These are phyloP conservation scores for Ptiloglossa arizonensis DNA, from an alignment of 1,140 invertebrate species.

Conservation along the genomic window DNA sequence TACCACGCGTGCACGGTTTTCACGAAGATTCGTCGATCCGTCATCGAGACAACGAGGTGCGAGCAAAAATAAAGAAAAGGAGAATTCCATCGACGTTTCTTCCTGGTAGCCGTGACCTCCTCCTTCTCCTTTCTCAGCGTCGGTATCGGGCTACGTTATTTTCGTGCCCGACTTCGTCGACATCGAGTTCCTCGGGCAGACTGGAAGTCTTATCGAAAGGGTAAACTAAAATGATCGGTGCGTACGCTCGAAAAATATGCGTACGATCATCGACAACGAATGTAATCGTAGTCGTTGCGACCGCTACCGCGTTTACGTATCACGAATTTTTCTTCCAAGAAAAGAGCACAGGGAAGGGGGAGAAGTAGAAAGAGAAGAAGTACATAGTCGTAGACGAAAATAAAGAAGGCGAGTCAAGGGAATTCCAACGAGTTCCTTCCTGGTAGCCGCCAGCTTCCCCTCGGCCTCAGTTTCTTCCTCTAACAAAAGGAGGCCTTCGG, in stretches of 20 bases:
- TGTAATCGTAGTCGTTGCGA: neutral
- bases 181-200: too few species aligned
- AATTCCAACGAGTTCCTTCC: constrained; percentile 72
- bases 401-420: constrained; percentile 44
- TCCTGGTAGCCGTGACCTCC: constrained; percentile 45
- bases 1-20: neutral
- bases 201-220: neutral
- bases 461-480: constrained; percentile 61
- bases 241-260: neutral
- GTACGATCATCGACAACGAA: neutral
- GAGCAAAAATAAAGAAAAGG: constrained; percentile 26
- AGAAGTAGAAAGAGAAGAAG: neutral
- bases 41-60: neutral
- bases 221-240: neutral
- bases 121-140: constrained; percentile 34
- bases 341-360: neutral
- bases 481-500: constrained; percentile 46
- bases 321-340: neutral
- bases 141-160: constrained; percentile 32
- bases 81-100: constrained; percentile 29
- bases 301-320: neutral
- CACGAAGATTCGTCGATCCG: neutral
- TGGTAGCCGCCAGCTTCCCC: constrained; percentile 68
- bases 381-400: constrained; percentile 17
- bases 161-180: constrained; percentile 34